Conservation (phyloP, 2,797 vertebrate species). For the Dicrostonyx torquatus region DNA sequence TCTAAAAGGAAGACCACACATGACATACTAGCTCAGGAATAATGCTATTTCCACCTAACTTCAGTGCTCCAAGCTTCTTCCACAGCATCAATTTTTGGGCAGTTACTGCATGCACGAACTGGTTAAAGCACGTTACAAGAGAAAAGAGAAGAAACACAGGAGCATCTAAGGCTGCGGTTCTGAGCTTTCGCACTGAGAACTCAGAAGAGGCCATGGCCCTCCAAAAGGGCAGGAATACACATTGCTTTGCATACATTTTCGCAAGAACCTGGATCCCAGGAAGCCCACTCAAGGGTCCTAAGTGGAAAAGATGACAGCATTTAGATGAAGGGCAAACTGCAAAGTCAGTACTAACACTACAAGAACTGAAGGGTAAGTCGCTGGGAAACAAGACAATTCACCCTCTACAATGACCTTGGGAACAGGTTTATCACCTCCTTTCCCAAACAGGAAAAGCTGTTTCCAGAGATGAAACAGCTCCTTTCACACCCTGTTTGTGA, state of each 20-base stretch:
- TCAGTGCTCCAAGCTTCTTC: neutral
- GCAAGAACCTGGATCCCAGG: neutral
- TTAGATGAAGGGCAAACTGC: constrained; percentile 2
- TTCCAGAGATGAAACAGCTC: neutral
- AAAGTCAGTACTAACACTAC: constrained; percentile 22
- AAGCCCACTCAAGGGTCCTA: neutral
- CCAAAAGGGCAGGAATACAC: neutral
- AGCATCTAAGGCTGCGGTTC: neutral
- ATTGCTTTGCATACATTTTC: neutral
- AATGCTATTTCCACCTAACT: constrained; percentile 5
- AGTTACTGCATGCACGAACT: neutral
- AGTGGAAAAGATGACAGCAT: neutral
- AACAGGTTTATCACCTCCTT: neutral
- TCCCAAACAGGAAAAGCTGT: constrained; percentile 29
- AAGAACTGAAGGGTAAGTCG: constrained; percentile 22
- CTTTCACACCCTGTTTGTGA: neutral
- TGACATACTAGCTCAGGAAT: neutral
- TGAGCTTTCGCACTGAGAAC: neutral
- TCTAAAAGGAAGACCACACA: neutral
- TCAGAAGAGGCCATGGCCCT: neutral
- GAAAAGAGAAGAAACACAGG: neutral
- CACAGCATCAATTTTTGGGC: neutral
- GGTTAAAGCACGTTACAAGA: neutral
- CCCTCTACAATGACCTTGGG: neutral
- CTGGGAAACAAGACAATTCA: neutral